Evolutionary conservation across 2,113 vertebrate genomes (phyloP).

Genomic region (Brachionichthys hirsutus): DNA sequence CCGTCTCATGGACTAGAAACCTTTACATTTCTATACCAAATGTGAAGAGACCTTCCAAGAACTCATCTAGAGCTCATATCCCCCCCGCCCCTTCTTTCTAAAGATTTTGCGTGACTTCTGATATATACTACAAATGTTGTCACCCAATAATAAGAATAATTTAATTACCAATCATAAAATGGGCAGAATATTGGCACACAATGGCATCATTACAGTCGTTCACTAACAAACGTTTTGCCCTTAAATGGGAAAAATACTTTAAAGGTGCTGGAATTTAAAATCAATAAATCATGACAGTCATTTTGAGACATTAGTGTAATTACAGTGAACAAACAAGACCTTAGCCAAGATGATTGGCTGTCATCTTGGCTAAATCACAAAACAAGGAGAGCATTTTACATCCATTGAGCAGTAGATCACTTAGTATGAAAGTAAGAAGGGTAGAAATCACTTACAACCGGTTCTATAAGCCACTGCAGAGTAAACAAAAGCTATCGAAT

Average conservation of each 20-base stretch:
- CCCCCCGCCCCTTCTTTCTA: too few species aligned
- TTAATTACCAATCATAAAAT: too few species aligned
- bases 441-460: not conserved
- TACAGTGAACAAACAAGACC: conserved; percentile 7
- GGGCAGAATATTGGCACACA: conserved; percentile 6
- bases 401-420: not conserved
- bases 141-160: not conserved
- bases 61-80: not conserved
- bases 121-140: not conserved
- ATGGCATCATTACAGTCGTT: conserved; percentile 5
- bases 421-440: not conserved
- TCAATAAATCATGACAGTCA: conserved; percentile 10
- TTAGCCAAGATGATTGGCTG: conserved; percentile 12
- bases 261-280: conserved; percentile 20
- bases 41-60: not conserved
- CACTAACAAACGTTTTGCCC: conserved; percentile 4
- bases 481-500: not conserved
- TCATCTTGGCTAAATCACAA: not conserved
- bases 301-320: conserved; percentile 34
- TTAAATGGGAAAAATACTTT: conserved; percentile 7
- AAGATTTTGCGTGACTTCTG: not conserved
- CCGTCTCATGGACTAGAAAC: conserved; percentile 26
- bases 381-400: not conserved
- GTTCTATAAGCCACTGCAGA: not conserved
- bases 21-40: conserved; percentile 38